These are phyloP conservation scores for Augiades crinisus DNA, from an alignment of 2,888 invertebrate genomes.

Conservation along the genomic window DNA sequence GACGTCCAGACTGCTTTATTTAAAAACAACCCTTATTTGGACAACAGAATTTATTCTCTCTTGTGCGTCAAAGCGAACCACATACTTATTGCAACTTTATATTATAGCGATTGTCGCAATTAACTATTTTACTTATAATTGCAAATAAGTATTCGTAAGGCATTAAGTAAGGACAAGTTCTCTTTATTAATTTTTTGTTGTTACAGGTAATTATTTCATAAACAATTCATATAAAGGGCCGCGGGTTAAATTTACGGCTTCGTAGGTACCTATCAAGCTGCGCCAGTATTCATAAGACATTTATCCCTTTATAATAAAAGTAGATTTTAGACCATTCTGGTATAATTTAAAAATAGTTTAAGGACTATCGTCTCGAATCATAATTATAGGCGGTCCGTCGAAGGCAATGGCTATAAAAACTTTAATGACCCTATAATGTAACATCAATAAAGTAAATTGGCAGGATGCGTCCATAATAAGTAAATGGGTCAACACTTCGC, in stretches of 20 bases:
- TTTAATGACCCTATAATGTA: conserved; percentile 71
- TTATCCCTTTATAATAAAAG: conserved; percentile 57
- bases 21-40: conserved; percentile 30
- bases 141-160: neutral
- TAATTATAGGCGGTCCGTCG: conserved; percentile 69
- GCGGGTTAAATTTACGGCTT: conserved; percentile 47
- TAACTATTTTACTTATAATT: neutral
- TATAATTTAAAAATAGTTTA: conserved; percentile 75
- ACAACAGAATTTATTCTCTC: conserved; percentile 14
- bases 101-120: neutral
- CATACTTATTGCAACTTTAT: neutral
- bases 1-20: conserved; percentile 43
- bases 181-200: neutral
- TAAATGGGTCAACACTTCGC: conserved; percentile 64
- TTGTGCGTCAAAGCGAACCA: neutral
- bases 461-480: conserved; percentile 68
- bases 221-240: conserved; percentile 32
- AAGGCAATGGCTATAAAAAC: conserved; percentile 68
- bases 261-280: conserved; percentile 54
- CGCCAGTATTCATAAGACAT: conserved; percentile 44
- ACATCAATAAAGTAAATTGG: conserved; percentile 77
- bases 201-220: conserved; percentile 44
- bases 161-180: neutral
- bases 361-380: conserved; percentile 60
- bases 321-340: conserved; percentile 56